Base-by-base conservation (phyloP, 2,113 vertebrate species). In the Camelus dromedarius region DNA sequence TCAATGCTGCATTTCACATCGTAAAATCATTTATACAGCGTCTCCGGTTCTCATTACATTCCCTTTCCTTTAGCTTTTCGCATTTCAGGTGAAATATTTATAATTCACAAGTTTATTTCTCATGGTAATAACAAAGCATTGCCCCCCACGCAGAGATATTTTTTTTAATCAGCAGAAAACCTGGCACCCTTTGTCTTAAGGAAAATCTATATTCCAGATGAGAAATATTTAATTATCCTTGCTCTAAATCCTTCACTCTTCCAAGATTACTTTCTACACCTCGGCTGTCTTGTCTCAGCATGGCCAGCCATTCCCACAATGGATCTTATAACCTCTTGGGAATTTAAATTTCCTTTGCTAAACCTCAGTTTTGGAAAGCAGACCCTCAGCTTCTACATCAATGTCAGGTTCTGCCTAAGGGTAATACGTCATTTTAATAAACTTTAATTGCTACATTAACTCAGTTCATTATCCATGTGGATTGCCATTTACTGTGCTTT, bases 391-490 rank as follows among this genome's bases (percentile, higher is more conserved):
- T 97, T 58, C 95, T 97, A 72, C 20, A 46, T 96, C 58, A 11
- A 38, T 95, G 89, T 77, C 96, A 96, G 94, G 62, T 93, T 85
- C 26, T 58, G 0, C 67, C 64, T 3, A 35, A 93, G 67, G 92
- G 5, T 11, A 94, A 91, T 96, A 70, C 50, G 95, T 98, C 87
- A 96, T 92, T 86, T 64, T 96, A 89, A 97, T 91, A 56, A 84
- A 94, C 35, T 95, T 96, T 96, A 97, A 85, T 93, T 97, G 69
- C 92, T 97, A 32, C 95, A 92, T 90, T 96, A 97, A 94, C 97
- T 94, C 10, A 92, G 48, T 89, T 97, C 30, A 96, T 97, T 96
- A 38, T 95, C 93, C 82, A 4, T 92, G n/a, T 87, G 89, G 18
- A 66, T 79, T 96, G 77, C 26, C 86, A 88, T 79, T 94, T 90